Base-by-base conservation (phyloP, 1,140 invertebrate species). In the Lucilia cuprina region DNA sequence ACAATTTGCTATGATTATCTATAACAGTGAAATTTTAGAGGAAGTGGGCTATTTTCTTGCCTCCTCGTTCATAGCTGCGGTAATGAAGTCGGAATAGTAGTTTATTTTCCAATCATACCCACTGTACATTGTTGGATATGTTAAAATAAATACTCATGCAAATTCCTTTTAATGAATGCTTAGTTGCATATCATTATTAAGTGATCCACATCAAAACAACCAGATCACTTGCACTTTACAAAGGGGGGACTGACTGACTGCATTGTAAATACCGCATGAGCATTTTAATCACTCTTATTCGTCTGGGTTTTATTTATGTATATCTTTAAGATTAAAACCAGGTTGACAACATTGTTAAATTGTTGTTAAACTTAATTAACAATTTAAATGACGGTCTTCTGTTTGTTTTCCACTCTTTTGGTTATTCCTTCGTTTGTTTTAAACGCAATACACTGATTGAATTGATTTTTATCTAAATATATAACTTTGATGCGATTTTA, bases 291-390 rank as follows among this genome's bases (percentile, higher is more conserved):
- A 70, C 5, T 30, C n/a, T 1, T 7, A 21, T 19, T 70, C 21
- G 19, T 70, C n/a, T 21, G 21, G 65, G 9, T 70, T 19, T 70
- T 70, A 21, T 25, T 10, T 21, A 21, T 70, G 25, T 30, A 30
- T 30, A 21, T 25, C 8, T 70, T 70, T 70, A 19, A 12, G 9
- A n/a, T 21, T 70, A 21, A 55, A 55, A 70, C 17, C 19, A 4
- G 65, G 65, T 70, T 70, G 65, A 70, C 65, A 70, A 70, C 65
- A 70, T 70, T 25, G 65, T 70, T 70, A 70, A 70, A 70, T 70
- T 70, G 65, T 70, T 70, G 65, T 70, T 70, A 21, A 70, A 70
- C 65, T 70, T 70, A 70, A 70, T 70, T 70, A 70, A 70, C 65
- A 70, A 21, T 70, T 70, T 70, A 70, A 70, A 70, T 25, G 65